Percentiles rank a stretch among this genome's conserved stretches.
Conservation (phyloP, 2,888 invertebrate species). For the Lithophane semibrunnea region DNA sequence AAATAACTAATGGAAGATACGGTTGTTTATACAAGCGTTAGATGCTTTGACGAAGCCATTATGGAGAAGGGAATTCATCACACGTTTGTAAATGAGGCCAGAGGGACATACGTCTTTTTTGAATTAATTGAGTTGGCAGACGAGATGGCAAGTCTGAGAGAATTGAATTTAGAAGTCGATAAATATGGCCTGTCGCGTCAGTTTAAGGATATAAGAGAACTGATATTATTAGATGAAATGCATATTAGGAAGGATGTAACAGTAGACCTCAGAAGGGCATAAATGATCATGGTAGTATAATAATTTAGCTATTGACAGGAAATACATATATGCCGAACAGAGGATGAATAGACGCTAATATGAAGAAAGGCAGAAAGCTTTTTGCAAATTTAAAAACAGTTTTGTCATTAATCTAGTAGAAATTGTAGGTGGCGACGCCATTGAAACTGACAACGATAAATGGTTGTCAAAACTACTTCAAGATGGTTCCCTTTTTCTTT, state of each 20-base stretch:
- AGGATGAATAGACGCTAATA: background rate
- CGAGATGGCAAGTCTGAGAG: background rate
- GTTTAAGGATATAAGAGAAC: background rate
- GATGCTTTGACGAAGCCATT: conserved; percentile 21
- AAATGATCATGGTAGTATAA: background rate
- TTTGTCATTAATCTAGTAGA: conserved; percentile 45
- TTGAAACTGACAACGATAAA: conserved; percentile 55
- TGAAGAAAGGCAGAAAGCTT: background rate
- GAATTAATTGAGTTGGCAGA: conserved; percentile 28
- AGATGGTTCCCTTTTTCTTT: conserved; percentile 21
- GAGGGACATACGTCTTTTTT: conserved; percentile 13
- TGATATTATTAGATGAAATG: background rate
- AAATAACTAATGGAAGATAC: conserved; percentile 38
- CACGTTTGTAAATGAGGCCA: conserved; percentile 28
- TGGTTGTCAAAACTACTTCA: conserved; percentile 46
- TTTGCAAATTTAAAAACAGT: conserved; percentile 8
- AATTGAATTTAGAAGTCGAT: conserved; percentile 20
- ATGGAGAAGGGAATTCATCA: conserved; percentile 22
- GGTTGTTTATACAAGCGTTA: conserved; percentile 36
- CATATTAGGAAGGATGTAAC: background rate
- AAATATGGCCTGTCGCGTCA: conserved; percentile 6
- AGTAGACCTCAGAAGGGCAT: background rate
- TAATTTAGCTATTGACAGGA: background rate
- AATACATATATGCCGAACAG: background rate
- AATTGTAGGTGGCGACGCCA: conserved; percentile 19